phyloP scores from a whole-genome alignment of 2,797 vertebrate species.

The Melanogrammus aeglefinus region DNA sequence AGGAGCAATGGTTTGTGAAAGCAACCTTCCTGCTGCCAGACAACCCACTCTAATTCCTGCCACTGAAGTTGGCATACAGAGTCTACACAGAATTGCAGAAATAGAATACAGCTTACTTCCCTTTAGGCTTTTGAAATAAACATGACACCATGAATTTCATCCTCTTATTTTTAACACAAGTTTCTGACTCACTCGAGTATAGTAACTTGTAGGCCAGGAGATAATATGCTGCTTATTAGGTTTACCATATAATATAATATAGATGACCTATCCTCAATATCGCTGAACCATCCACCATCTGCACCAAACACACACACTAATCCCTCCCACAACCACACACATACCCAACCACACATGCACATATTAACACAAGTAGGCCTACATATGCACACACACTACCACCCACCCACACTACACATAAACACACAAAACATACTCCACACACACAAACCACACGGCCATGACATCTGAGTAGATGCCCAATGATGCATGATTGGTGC shows the following conservation, averaged over 20 bases:
- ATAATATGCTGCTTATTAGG: not conserved
- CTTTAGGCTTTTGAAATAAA: not conserved
- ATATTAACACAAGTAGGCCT: not conserved
- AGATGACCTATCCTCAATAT: too few species aligned
- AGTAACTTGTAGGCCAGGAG: not conserved
- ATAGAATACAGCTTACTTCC: not conserved
- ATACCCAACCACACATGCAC: conserved; percentile 6
- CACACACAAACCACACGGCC: not conserved
- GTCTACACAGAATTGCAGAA: not conserved
- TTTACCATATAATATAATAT: not conserved
- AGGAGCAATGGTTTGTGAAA: not conserved
- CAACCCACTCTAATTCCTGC: not conserved
- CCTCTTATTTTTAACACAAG: not conserved
- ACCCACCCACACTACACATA: not conserved
- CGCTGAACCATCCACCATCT: not conserved
- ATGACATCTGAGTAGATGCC: not conserved
- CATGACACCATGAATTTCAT: not conserved
- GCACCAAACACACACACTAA: too few species aligned
- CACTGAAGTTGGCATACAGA: not conserved
- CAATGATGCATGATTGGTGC: conserved; percentile 11
- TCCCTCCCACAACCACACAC: not conserved
- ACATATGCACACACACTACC: conserved; percentile 12
- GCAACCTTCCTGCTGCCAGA: not conserved
- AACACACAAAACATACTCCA: not conserved
- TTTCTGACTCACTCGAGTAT: not conserved